These are phyloP conservation scores for Archips xylosteana DNA, from an alignment of 2,888 invertebrate genomes.

Conservation along the genomic window DNA sequence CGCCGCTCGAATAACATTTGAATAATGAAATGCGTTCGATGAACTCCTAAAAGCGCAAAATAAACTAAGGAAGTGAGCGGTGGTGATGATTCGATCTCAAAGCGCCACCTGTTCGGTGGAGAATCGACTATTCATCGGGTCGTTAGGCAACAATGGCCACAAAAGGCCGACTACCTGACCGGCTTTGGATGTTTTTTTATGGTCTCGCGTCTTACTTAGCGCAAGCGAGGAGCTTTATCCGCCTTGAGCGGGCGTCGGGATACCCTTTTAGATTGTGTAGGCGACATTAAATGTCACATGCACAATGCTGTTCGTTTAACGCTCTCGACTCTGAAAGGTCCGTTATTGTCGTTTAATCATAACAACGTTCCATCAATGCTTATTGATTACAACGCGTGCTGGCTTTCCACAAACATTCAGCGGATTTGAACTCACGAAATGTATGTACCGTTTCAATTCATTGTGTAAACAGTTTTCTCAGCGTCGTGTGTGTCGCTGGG, in stretches of 20 bases:
- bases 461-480: constrained; percentile 55
- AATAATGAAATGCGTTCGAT: constrained; percentile 78
- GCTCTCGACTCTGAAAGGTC: constrained; percentile 57
- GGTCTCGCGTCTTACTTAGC: constrained; percentile 40
- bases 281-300: constrained; percentile 68
- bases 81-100: constrained; percentile 50
- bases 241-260: constrained; percentile 55
- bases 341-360: constrained; percentile 64
- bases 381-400: constrained; percentile 64
- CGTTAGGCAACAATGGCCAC: constrained; percentile 76
- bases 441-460: constrained; percentile 65
- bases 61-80: constrained; percentile 56
- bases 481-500: constrained; percentile 59
- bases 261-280: constrained; percentile 71
- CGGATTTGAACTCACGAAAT: constrained; percentile 54
- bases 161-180: constrained; percentile 72
- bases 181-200: constrained; percentile 53
- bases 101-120: constrained; percentile 71
- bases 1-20: constrained; percentile 80
- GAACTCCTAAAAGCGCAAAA: constrained; percentile 79
- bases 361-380: constrained; percentile 67
- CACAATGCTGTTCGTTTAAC: constrained; percentile 71
- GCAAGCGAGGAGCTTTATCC: constrained; percentile 51
- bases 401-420: constrained; percentile 66
- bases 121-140: constrained; percentile 66